Percentiles rank a stretch among this genome's conserved stretches.
phyloP scores from a whole-genome alignment of 2,797 vertebrate species.

The Tamandua tetradactyla region DNA sequence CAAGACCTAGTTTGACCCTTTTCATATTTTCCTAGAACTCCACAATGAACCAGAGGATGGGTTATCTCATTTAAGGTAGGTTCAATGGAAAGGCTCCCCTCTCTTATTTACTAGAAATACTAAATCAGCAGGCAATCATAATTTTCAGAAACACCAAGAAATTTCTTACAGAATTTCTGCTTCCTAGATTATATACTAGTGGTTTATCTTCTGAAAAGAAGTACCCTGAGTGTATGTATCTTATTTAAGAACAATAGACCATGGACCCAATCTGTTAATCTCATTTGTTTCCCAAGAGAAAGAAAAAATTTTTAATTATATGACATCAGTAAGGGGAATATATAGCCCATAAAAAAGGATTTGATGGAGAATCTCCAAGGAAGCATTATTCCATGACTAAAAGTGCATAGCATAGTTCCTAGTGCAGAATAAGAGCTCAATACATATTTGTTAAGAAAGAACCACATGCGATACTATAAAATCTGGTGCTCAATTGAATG shows the following conservation, averaged over 20 bases:
- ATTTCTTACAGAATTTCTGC: neutral
- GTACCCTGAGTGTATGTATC: neutral
- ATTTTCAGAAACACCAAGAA: neutral
- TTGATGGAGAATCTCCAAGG: neutral
- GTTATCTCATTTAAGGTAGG: neutral
- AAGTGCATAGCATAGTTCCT: neutral
- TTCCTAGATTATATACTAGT: neutral
- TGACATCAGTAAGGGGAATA: neutral
- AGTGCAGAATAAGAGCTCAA: neutral
- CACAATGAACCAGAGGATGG: neutral
- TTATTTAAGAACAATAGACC: slow-evolving; percentile 1
- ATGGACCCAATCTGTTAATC: neutral
- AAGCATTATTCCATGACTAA: neutral
- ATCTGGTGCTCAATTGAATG: neutral
- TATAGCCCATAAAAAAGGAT: neutral
- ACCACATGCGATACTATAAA: neutral
- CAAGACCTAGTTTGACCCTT: neutral
- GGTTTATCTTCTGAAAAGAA: neutral
- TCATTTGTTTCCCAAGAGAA: slow-evolving; percentile 2
- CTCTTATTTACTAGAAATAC: neutral
- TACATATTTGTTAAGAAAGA: neutral
- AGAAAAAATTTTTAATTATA: neutral
- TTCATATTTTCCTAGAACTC: neutral
- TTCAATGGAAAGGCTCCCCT: neutral
- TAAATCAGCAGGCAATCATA: neutral